Evolutionary conservation across 2,888 invertebrate species (phyloP), one percentile per base, ranked within the genome.

Genomic region (Drosophila fungiperda): DNA sequence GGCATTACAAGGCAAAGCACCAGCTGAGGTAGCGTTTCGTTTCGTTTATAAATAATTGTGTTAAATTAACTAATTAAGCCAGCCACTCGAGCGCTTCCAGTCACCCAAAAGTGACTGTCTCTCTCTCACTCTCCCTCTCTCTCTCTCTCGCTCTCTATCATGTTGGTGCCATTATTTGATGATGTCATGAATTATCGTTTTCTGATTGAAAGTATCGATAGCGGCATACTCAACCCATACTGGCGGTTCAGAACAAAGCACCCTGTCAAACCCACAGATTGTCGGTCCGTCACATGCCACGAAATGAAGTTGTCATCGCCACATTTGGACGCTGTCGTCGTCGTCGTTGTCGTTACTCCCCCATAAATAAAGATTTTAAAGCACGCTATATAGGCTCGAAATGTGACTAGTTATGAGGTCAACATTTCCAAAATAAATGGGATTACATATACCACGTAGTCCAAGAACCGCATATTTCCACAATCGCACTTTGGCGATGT

Each of bases 151-250:
- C 4, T 23, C 45, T 45, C 45, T 45, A 1, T 15, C 45, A 68
- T 70, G 72, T 71, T 71, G 72, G 33, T 83, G 75, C 49, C 60
- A 33, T 57, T 64, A 33, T 57, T 64, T 70, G 83, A 84, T 90
- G 90, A 90, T 90, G 90, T 90, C 90, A 90, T 90, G 70, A 90
- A 80, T 87, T 90, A 90, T 90, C 83, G 87, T 81, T 81, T 86
- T 90, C 75, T 87, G 89, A 89, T 90, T 88, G 87, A 88, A 90
- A 89, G 84, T 87, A 80, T 82, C 79, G 84, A 90, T 85, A 88
- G 73, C 69, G 77, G 54, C 54, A 59, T 23, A 40, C 53, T 52
- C 54, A 61, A 68, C 48, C 38, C 45, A 33, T 40, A 52, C 65
- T 32, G 71, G 54, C 80, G 80, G 79, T 70, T 73, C 35, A 74